Percentiles rank a stretch among this genome's conserved stretches.
These are phyloP conservation scores for Phodopus roborovskii DNA, from an alignment of 2,113 vertebrate genomes.

Conservation along the genomic window DNA sequence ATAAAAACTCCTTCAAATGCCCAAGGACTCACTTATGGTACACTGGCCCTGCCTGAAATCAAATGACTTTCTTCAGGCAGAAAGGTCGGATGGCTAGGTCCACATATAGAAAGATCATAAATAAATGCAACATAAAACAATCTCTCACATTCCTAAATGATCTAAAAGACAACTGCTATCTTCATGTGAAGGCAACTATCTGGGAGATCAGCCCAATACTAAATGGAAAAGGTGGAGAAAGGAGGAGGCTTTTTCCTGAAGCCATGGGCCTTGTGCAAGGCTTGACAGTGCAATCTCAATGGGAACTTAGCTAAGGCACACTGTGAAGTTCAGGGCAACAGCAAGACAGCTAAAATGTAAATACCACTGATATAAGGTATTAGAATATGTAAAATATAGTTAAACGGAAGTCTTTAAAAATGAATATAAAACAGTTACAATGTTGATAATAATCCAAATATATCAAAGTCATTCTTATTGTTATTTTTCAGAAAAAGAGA, in stretches of 20 bases:
- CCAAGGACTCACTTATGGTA: background rate
- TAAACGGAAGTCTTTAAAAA: background rate
- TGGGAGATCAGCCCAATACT: background rate
- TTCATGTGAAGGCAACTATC: background rate
- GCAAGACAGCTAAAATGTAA: background rate
- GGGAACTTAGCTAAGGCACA: background rate
- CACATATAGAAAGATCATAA: background rate
- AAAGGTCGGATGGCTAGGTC: background rate
- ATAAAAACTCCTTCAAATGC: background rate
- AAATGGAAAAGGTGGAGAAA: background rate
- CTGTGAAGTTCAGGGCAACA: background rate
- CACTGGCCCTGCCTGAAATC: background rate
- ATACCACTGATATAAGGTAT: background rate
- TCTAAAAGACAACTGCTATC: background rate
- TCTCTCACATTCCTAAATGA: background rate
- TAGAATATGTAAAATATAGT: background rate
- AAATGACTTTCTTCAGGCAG: background rate
- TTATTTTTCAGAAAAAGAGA: background rate
- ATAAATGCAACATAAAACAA: background rate
- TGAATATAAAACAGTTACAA: background rate
- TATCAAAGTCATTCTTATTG: background rate
- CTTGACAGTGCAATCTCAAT: background rate
- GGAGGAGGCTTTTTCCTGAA: background rate
- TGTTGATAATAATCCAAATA: background rate
- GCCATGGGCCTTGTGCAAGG: background rate